Base-by-base conservation (phyloP, 2,797 vertebrate species). In the Dipus sagitta region DNA sequence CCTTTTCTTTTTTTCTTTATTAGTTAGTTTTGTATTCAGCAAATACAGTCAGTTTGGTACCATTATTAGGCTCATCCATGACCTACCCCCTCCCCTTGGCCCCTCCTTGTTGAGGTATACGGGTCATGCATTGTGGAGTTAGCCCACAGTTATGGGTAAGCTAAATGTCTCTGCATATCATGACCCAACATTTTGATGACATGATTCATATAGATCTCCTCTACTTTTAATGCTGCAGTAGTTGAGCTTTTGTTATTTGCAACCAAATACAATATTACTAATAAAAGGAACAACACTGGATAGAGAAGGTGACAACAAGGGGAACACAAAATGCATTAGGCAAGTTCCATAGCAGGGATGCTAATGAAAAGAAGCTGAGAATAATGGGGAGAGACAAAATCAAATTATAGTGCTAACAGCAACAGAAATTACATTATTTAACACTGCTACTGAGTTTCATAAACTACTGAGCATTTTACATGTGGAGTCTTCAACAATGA, bases 361-460 rank as follows among this genome's bases (percentile, higher is more conserved):
- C 26, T 62, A 28, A 2, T 64, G 30, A 68, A 91, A 86, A 47
- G 21, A 75, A 90, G 20, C 23, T 70, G 32, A 90, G 34, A 34
- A 3, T 14, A 60, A 72, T 75, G 62, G 80, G 30, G 38, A 83
- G 62, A 86, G n/a, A 65, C 54, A 92, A 26, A 62, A 42, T 14
- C 42, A 68, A 10, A 14, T 70, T 93, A 93, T 28, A 87, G 74
- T 93, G 83, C 30, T 38, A 88, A 42, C 30, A 65, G 26, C 58
- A n/a, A 52, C 10, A 82, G 52, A 74, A 70, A 86, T 17, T 32
- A 76, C 34, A 18, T 18, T 20, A 84, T 21, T 76, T 71, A 67
- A 14, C 67, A 75, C 64, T 42, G 18, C 18, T 85, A 18, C 28
- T 86, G n/a, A 83, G 6, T 89, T 34, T 70, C 4, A n/a, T 64